phyloP scores from a whole-genome alignment of 2,113 vertebrate genomes.

The Struthio camelus region DNA sequence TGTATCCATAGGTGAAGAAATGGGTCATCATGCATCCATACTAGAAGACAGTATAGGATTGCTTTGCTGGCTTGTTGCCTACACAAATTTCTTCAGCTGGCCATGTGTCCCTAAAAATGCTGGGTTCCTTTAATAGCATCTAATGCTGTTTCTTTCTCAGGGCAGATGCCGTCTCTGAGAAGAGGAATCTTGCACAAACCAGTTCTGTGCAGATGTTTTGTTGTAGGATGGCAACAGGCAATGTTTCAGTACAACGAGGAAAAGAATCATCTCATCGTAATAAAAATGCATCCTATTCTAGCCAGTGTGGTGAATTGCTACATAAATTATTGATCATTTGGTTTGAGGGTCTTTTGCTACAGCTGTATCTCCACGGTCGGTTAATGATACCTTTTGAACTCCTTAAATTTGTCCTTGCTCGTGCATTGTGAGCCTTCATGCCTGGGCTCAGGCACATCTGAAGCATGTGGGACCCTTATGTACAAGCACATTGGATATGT shows the following conservation, averaged over 20 bases:
- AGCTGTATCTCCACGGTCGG: background rate
- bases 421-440: background rate
- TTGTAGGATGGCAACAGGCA: background rate
- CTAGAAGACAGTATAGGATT: background rate
- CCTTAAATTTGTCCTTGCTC: background rate
- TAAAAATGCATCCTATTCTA: background rate
- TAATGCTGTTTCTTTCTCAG: background rate
- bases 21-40: fast-evolving
- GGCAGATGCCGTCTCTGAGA: background rate
- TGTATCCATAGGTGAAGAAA: background rate
- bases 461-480: background rate
- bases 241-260: background rate
- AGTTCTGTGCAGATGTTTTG: background rate
- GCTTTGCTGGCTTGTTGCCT: background rate
- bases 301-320: background rate
- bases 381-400: background rate
- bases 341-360: background rate
- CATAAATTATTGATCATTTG: background rate
- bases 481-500: background rate
- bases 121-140: background rate
- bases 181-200: background rate
- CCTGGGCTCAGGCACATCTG: background rate
- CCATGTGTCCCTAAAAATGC: background rate
- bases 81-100: background rate
- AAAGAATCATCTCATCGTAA: background rate